A percentile compares a stretch with the other conserved stretches of the same genome.
phyloP scores from a whole-genome alignment of 2,888 invertebrate species.

The Atethmia centrago region DNA sequence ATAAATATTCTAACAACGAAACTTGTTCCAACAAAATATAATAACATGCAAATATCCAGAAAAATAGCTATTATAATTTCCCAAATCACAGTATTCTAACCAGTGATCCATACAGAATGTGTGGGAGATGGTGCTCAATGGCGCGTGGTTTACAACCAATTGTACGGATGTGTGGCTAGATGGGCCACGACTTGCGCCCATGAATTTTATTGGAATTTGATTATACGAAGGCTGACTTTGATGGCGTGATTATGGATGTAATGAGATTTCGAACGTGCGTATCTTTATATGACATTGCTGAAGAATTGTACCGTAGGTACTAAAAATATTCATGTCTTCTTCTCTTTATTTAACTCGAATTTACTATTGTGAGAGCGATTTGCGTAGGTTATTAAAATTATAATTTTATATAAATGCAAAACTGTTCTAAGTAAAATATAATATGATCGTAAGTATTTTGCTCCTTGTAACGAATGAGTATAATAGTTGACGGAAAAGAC shows the following conservation, averaged over 20 bases:
- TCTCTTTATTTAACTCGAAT: not conserved
- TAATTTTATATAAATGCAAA: not conserved
- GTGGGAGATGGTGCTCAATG: slow-evolving; percentile 75
- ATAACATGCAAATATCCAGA: slow-evolving; percentile 41
- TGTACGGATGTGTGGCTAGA: slow-evolving; percentile 62
- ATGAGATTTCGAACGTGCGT: slow-evolving; percentile 57
- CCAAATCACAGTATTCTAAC: slow-evolving; percentile 36
- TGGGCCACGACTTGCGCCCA: slow-evolving; percentile 67
- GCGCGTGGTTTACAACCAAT: slow-evolving; percentile 75
- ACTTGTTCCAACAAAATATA: slow-evolving; percentile 9
- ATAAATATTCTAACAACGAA: slow-evolving; percentile 24
- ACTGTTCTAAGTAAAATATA: not conserved
- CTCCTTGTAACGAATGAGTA: not conserved
- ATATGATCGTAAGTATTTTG: not conserved
- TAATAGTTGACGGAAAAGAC: not conserved
- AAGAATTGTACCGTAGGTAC: not conserved
- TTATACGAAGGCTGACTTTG: slow-evolving; percentile 68
- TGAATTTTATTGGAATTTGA: slow-evolving; percentile 81
- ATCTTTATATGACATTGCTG: slow-evolving; percentile 13
- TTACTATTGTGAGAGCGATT: not conserved
- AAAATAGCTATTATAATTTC: slow-evolving; percentile 31
- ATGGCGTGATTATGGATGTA: slow-evolving; percentile 70
- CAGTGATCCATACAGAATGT: slow-evolving; percentile 60
- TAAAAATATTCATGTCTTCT: not conserved
- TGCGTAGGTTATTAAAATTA: not conserved